Percentiles rank a stretch among this genome's conserved stretches.
These are phyloP conservation scores for Aldrovandia affinis DNA, from an alignment of 2,797 vertebrate species.

Conservation along the genomic window DNA sequence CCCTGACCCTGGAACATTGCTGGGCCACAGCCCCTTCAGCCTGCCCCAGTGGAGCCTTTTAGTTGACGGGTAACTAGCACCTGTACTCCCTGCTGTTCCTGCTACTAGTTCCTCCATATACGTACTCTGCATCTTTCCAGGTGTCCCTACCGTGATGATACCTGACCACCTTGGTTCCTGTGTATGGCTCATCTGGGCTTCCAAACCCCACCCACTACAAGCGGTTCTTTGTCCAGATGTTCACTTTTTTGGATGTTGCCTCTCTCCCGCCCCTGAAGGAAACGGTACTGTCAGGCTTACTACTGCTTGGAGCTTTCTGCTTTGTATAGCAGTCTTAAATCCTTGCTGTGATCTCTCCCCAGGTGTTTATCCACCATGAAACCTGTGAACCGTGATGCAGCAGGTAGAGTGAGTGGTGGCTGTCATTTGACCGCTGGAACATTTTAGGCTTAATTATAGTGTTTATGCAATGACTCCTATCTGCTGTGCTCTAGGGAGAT, in stretches of 20 bases:
- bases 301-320: neutral
- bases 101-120: too few relatives aligned
- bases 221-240: conserved; percentile 70
- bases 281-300: conserved; percentile 43
- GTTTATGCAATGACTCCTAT: neutral
- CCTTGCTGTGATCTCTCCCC: neutral
- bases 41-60: conserved; percentile 65
- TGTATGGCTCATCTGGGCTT: conserved; percentile 49
- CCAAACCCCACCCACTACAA: conserved; percentile 58
- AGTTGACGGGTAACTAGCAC: conserved; percentile 56
- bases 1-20: conserved; percentile 65
- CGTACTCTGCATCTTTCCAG: conserved; percentile 35
- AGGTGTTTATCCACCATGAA: conserved; percentile 74
- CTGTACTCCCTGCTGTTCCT: too few relatives aligned
- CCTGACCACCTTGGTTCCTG: conserved; percentile 48
- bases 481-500: conserved; percentile 55
- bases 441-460: too few relatives aligned
- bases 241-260: conserved; percentile 62
- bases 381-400: conserved; percentile 65
- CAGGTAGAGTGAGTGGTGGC: conserved; percentile 63
- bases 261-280: conserved; percentile 42
- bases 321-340: neutral
- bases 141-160: conserved; percentile 69
- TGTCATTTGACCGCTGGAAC: neutral
- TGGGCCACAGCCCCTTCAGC: conserved; percentile 59